These are phyloP conservation scores for Helogale parvula DNA, from an alignment of 2,113 vertebrate species.

Conservation along the genomic window DNA sequence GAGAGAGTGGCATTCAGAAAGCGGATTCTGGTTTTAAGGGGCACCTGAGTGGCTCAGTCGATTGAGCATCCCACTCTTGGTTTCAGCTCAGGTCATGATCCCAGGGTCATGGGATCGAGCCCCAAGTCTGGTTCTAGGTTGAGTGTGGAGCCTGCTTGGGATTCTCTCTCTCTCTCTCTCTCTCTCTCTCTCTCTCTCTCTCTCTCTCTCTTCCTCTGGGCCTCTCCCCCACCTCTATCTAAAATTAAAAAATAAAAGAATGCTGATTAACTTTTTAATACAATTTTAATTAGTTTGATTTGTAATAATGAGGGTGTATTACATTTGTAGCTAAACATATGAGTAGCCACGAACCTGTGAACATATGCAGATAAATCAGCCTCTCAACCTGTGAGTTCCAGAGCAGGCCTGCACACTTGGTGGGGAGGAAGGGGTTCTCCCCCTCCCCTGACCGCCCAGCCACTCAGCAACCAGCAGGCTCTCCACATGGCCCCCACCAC, in stretches of 20 bases:
- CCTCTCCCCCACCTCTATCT: too few relatives aligned
- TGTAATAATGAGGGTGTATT: neutral
- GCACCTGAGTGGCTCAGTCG: too few relatives aligned
- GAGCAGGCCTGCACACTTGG: neutral
- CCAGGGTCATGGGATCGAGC: too few relatives aligned
- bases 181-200: too few relatives aligned
- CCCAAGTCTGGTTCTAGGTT: too few relatives aligned
- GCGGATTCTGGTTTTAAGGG: neutral
- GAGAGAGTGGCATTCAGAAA: neutral
- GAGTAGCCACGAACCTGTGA: neutral
- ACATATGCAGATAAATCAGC: too few relatives aligned
- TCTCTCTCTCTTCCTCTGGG: too few relatives aligned
- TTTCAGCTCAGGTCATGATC: too few relatives aligned
- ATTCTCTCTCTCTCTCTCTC: too few relatives aligned
- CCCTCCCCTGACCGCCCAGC: neutral
- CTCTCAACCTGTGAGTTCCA: neutral
- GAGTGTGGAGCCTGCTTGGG: too few relatives aligned
- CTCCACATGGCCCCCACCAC: rapidly evolving
- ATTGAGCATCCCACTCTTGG: too few relatives aligned
- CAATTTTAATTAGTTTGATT: neutral
- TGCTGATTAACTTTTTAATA: neutral
- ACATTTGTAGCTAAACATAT: neutral
- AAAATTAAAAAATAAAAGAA: neutral
- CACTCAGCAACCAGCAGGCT: neutral
- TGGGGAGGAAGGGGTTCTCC: neutral